Conservation (phyloP, 2,113 vertebrate species). For the Mobula hypostoma region DNA sequence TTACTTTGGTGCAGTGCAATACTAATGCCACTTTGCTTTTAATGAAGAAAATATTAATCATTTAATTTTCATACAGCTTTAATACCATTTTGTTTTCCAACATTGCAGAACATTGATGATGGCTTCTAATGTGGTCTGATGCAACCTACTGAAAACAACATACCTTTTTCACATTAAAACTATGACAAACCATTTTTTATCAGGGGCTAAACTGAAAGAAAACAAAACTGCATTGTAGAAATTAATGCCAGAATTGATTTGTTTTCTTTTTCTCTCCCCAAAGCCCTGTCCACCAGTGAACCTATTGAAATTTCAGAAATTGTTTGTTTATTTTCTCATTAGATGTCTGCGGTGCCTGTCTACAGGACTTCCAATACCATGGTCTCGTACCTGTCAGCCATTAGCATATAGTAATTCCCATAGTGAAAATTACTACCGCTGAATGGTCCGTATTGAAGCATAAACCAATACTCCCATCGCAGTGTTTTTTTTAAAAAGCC, state of each 20-base stretch:
- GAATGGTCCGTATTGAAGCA: neutral
- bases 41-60: neutral
- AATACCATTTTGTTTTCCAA: neutral
- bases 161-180: neutral
- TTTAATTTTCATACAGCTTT: neutral
- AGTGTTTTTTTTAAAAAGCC: neutral
- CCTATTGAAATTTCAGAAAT: neutral
- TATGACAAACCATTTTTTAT: neutral
- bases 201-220: neutral
- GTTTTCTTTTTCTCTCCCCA: neutral
- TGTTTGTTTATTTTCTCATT: neutral
- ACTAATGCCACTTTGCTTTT: neutral
- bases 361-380: neutral
- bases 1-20: neutral
- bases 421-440: neutral
- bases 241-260: neutral
- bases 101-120: no score
- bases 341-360: neutral
- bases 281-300: neutral
- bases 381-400: neutral
- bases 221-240: neutral
- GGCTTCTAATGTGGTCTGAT: neutral
- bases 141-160: neutral
- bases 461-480: neutral
- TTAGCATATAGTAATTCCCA: neutral